These are phyloP conservation scores for Zaprionus inermis DNA, from an alignment of 1,140 invertebrate genomes.

Conservation along the genomic window DNA sequence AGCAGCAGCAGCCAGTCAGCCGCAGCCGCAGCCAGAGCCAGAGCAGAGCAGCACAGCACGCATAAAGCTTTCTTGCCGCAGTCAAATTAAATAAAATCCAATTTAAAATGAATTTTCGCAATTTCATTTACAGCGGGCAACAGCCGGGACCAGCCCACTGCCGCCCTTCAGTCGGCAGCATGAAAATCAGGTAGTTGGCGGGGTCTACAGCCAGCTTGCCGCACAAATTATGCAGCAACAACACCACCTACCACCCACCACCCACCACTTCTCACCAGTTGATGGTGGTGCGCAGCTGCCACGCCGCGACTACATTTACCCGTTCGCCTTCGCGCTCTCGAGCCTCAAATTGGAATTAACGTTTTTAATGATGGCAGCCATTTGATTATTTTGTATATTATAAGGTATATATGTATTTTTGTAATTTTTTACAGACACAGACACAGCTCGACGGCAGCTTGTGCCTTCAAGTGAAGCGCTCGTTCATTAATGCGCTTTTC, in stretches of 20 bases:
- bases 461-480: constrained; percentile 36
- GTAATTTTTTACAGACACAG: constrained; percentile 17
- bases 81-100: constrained; percentile 83
- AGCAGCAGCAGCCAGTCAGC: neutral
- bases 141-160: constrained; percentile 18
- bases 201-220: constrained; percentile 9
- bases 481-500: constrained; percentile 78
- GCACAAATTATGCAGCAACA: constrained; percentile 48
- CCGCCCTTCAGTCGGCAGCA: neutral
- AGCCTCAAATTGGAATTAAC: constrained; percentile 79
- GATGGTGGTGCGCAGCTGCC: neutral
- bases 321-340: constrained; percentile 42
- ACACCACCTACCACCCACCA: neutral
- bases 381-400: constrained; percentile 26
- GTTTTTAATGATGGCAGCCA: constrained; percentile 75
- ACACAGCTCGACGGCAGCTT: neutral
- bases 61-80: constrained; percentile 76
- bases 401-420: constrained; percentile 3
- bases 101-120: constrained; percentile 83
- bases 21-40: neutral
- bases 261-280: neutral
- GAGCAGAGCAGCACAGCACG: constrained; percentile 42
- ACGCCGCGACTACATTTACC: neutral
- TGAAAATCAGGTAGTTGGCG: constrained; percentile 37
- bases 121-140: constrained; percentile 77